A percentile compares a stretch with the other conserved stretches of the same genome.
Evolutionary conservation across 2,797 vertebrate genomes (phyloP).

Genomic region (Galagoides demidoff): DNA sequence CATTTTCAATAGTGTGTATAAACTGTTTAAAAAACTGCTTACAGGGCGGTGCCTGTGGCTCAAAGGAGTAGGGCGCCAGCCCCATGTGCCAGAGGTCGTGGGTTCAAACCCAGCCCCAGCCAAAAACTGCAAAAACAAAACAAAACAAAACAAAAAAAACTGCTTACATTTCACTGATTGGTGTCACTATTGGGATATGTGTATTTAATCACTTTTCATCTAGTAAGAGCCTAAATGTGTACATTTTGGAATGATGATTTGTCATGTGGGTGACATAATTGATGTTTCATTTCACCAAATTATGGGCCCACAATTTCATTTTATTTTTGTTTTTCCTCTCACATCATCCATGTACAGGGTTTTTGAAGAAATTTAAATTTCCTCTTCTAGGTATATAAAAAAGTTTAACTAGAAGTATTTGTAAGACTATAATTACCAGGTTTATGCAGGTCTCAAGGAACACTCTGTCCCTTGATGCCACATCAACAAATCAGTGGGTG

Average conservation of each 20-base stretch:
- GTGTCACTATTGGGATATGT: neutral
- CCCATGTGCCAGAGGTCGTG: too few relatives aligned
- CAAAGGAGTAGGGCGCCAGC: too few relatives aligned
- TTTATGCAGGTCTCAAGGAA: neutral
- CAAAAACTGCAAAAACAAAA: too few relatives aligned
- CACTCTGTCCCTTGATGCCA: neutral
- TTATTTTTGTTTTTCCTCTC: constrained; percentile 47
- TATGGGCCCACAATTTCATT: constrained; percentile 38
- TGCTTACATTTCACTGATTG: neutral
- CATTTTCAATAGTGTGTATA: neutral
- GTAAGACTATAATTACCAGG: constrained; percentile 49
- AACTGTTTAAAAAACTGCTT: constrained; percentile 33
- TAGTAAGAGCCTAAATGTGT: neutral
- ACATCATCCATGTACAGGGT: neutral
- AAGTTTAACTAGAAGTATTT: constrained; percentile 53
- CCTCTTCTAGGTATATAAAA: constrained; percentile 7
- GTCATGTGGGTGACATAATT: neutral
- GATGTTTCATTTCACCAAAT: constrained; percentile 40
- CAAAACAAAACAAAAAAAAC: neutral
- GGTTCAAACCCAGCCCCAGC: too few relatives aligned
- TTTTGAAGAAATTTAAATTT: constrained; percentile 61
- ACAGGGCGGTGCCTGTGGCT: neutral
- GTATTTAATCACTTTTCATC: constrained; percentile 14
- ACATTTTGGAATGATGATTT: constrained; percentile 36
- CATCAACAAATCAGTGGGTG: neutral